Evolutionary conservation across 2,113 vertebrate species (phyloP).

Genomic region (Phaethon lepturus): DNA sequence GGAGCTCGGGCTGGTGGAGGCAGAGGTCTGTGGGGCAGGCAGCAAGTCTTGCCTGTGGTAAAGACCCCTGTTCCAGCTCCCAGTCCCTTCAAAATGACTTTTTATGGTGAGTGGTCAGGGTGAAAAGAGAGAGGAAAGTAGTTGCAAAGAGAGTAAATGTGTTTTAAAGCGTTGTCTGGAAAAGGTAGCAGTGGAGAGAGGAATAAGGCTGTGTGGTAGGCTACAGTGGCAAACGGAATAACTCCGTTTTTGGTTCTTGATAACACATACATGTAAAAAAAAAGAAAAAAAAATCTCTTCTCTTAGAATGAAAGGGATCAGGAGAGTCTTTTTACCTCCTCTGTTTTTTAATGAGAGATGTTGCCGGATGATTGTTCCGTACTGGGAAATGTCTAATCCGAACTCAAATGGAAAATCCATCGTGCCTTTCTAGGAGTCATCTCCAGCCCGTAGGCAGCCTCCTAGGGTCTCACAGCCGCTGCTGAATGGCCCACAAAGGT

Average conservation of each 20-base stretch:
- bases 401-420: neutral
- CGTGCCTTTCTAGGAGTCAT: neutral
- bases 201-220: neutral
- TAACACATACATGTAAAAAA: neutral
- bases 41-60: neutral
- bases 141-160: neutral
- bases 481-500: neutral
- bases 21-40: neutral
- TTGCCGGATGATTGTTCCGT: neutral
- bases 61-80: neutral
- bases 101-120: neutral
- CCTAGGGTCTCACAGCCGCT: neutral
- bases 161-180: neutral
- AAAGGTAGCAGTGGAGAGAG: neutral
- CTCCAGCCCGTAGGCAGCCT: neutral
- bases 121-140: neutral
- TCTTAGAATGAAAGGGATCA: neutral
- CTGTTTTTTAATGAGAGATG: neutral
- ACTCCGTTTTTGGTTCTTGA: neutral
- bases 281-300: fast-evolving
- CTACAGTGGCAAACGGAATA: neutral
- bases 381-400: neutral
- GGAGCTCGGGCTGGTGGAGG: neutral
- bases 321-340: neutral
- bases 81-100: neutral